Evolutionary conservation across 2,797 vertebrate species (phyloP).

Genomic region (Myotis vivesi): DNA sequence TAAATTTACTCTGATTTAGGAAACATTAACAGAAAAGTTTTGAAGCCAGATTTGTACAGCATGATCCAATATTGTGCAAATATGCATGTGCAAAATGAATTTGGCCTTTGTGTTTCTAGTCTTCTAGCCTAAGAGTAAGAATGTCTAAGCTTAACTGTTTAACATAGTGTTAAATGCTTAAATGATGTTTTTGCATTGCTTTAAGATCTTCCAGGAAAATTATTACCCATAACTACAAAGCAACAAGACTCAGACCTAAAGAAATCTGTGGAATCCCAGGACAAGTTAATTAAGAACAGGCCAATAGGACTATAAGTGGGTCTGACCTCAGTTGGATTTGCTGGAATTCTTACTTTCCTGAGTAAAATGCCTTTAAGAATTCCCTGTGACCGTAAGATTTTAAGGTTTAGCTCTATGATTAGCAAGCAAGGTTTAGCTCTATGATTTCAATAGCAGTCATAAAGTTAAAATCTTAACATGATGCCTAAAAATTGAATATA

Average conservation of each 20-base stretch:
- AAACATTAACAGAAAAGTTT: background rate
- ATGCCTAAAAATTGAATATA: background rate
- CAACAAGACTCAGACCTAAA: constrained; percentile 24
- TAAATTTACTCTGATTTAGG: constrained; percentile 33
- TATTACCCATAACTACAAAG: constrained; percentile 28
- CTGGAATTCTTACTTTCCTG: background rate
- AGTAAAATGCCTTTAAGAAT: background rate
- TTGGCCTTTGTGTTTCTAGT: background rate
- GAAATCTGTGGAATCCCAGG: background rate
- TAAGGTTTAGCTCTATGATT: background rate
- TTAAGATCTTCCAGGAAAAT: constrained; percentile 42
- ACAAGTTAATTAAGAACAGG: background rate
- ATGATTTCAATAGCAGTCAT: background rate
- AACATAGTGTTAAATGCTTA: background rate
- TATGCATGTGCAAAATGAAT: background rate
- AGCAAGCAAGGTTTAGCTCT: background rate
- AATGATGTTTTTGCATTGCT: background rate
- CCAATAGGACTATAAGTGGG: background rate
- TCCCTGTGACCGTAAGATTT: background rate
- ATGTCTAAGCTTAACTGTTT: background rate
- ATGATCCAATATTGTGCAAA: background rate
- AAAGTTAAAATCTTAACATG: background rate
- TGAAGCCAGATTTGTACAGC: background rate
- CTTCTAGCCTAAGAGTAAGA: background rate
- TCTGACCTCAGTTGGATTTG: background rate